Evolutionary conservation across 35 echinoderm and acorn worm species (phyloP), one percentile per base, ranked within the genome.

Genomic region (Ptychodera flava): DNA sequence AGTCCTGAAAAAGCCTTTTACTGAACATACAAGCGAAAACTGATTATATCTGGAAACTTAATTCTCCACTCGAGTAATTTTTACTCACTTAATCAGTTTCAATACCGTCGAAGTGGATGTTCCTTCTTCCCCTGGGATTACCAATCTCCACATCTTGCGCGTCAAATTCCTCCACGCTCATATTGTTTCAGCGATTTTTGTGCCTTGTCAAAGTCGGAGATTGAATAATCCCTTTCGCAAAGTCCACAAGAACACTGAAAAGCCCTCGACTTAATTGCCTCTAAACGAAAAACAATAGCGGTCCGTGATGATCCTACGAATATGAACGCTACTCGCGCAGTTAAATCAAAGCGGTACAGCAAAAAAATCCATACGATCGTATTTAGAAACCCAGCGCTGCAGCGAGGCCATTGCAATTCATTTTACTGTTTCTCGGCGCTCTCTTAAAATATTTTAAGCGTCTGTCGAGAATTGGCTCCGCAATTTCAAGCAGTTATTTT

Each of bases 31-130:
- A 64, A 64, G 45, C 45, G 45, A 64, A 64, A 64, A 64, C 45
- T 64, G 45, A 64, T 64, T 64, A 64, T 64, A 64, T 64, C 45
- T 64, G 45, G 45, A 64, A 64, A 64, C 45, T 64, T 64, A 64
- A 64, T 64, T 64, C 45, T 64, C 45, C 45, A 64, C 45, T 64
- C 22, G 6, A 64, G 45, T 64, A 64, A 64, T 22, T 64, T 12
- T 64, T 64, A 64, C 45, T 6, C 45, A 22, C 22, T 64, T 64
- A 64, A 64, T 64, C 45, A 64, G 45, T 64, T 22, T 64, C 45
- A 12, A 64, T 64, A 64, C 45, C 22, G 45, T 22, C 6, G 22
- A 6, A 64, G 45, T 64, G 22, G 22, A 64, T 64, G 45, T 64
- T 64, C 45, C 22, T 6, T 12, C 22, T 22, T 64, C 45, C 45